Conservation (phyloP, 2,113 vertebrate genomes). For the Neomonachus schauinslandi region DNA sequence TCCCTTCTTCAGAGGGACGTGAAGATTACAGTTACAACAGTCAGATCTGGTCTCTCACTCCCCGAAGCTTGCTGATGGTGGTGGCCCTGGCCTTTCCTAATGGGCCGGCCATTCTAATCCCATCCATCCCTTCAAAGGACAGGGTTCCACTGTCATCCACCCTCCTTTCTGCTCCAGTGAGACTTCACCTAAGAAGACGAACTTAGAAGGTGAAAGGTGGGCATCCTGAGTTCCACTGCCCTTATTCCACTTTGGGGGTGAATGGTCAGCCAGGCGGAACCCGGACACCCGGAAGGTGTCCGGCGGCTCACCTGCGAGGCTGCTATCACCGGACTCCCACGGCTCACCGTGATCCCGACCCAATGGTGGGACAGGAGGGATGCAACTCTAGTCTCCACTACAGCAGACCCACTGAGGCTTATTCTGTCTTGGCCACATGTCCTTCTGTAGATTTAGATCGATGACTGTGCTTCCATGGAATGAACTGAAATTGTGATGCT, state of each 20-base stretch:
- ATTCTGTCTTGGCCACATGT: neutral
- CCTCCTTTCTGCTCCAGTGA: neutral
- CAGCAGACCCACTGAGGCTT: neutral
- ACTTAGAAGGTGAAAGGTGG: neutral
- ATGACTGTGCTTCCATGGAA: neutral
- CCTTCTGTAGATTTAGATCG: neutral
- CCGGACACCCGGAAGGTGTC: neutral
- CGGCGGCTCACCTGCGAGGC: neutral
- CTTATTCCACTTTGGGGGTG: neutral
- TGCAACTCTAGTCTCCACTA: neutral
- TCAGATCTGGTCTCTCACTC: neutral
- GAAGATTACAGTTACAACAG: neutral
- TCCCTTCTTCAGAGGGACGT: neutral
- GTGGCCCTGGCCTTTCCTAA: neutral
- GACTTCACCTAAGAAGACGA: neutral
- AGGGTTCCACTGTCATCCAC: neutral
- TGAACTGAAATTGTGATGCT: neutral
- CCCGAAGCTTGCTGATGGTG: neutral
- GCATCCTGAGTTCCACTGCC: neutral
- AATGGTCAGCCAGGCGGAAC: neutral
- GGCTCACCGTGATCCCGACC: accelerated
- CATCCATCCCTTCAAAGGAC: neutral
- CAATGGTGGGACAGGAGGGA: neutral
- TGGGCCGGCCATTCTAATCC: neutral
- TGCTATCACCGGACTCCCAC: accelerated